Conservation (phyloP, 2,797 vertebrate species). For the Chrysocyon brachyurus region DNA sequence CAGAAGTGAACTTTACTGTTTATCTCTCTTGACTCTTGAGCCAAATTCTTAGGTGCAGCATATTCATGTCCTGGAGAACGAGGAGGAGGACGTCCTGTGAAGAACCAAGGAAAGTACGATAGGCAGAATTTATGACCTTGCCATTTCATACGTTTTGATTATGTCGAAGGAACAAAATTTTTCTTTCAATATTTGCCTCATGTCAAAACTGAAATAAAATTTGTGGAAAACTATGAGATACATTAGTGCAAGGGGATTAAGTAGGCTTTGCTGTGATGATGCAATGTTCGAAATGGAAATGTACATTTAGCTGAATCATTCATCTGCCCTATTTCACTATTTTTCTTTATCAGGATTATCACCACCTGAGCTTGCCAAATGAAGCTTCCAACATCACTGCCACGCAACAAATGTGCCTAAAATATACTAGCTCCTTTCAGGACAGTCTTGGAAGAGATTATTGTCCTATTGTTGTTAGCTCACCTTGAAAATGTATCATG, state of each 20-base stretch:
- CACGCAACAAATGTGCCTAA: neutral
- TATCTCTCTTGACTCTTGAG: neutral
- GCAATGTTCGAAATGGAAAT: neutral
- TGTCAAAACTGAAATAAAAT: conserved; percentile 50
- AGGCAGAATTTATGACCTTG: neutral
- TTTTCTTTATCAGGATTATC: neutral
- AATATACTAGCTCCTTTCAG: neutral
- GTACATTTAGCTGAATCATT: conserved; percentile 28
- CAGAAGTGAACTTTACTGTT: neutral
- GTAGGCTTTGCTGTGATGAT: neutral
- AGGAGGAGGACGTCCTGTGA: neutral
- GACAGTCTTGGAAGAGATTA: neutral
- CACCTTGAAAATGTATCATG: neutral
- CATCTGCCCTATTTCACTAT: conserved; percentile 31
- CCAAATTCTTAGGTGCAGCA: neutral
- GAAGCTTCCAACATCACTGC: neutral
- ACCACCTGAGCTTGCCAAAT: neutral
- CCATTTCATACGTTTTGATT: neutral
- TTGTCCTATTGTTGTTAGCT: neutral
- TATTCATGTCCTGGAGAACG: neutral
- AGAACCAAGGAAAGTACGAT: neutral
- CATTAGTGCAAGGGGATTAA: conserved; percentile 15
- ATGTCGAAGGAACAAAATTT: neutral
- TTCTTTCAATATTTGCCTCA: neutral
- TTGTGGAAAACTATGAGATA: conserved; percentile 10